These are phyloP conservation scores for Lypha dubia DNA, from an alignment of 2,888 invertebrate species.

Conservation along the genomic window DNA sequence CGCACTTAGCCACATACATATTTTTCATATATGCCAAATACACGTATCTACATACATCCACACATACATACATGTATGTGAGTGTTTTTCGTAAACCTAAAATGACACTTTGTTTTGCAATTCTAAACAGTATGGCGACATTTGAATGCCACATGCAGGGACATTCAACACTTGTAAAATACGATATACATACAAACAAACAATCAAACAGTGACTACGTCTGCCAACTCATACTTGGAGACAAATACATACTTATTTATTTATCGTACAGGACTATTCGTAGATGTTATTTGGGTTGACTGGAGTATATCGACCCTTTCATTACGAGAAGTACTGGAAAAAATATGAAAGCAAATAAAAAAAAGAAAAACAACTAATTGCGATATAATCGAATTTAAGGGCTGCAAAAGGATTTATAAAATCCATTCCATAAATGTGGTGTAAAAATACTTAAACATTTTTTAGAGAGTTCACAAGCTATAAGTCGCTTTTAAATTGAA, in stretches of 20 bases:
- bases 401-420: background rate
- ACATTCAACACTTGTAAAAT: constrained; percentile 66
- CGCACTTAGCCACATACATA: background rate
- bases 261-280: background rate
- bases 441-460: background rate
- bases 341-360: constrained; percentile 32
- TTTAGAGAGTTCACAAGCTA: background rate
- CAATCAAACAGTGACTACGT: constrained; percentile 8
- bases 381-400: background rate
- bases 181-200: constrained; percentile 23
- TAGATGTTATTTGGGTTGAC: constrained; percentile 45
- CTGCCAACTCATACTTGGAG: background rate
- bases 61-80: constrained; percentile 24
- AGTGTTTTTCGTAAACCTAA: constrained; percentile 69
- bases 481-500: background rate
- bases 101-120: constrained; percentile 73
- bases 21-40: background rate
- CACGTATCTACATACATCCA: background rate
- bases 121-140: constrained; percentile 72
- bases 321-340: constrained; percentile 13
- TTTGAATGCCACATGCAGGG: constrained; percentile 72
- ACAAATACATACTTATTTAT: constrained; percentile 12
- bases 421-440: background rate
- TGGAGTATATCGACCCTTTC: constrained; percentile 56
- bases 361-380: constrained; percentile 5